Evolutionary conservation across 2,888 invertebrate species (phyloP).

Genomic region (Anthoptus insignis): DNA sequence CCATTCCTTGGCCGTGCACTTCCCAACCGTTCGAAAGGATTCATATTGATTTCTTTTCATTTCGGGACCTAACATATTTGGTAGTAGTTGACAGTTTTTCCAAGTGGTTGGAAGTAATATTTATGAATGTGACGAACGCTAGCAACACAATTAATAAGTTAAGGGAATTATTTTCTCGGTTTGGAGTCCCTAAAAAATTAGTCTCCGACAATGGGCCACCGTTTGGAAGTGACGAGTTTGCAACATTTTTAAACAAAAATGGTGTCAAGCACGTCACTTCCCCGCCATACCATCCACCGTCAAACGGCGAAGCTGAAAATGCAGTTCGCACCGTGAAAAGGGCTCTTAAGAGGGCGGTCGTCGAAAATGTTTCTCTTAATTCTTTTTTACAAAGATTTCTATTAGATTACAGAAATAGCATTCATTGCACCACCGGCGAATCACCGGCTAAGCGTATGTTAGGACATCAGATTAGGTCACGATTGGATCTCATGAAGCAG

Average conservation of each 20-base stretch:
- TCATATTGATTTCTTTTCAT: not conserved
- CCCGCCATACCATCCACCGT: not conserved
- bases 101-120: not conserved
- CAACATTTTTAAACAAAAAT: not conserved
- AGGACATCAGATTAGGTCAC: not conserved
- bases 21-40: not conserved
- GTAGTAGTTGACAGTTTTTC: not conserved
- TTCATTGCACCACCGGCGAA: not conserved
- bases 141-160: not conserved
- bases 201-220: not conserved
- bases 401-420: not conserved
- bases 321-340: not conserved
- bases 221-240: not conserved
- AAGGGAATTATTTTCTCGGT: not conserved
- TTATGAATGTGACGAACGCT: not conserved
- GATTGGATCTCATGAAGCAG: not conserved
- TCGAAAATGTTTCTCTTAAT: not conserved
- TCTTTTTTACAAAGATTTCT: not conserved
- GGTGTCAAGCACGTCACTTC: not conserved
- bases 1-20: not conserved
- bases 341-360: not conserved
- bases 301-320: not conserved
- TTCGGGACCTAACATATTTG: not conserved
- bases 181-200: not conserved
- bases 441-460: not conserved